Conservation (phyloP, 2,113 vertebrate species). For the Balaeniceps rex region DNA sequence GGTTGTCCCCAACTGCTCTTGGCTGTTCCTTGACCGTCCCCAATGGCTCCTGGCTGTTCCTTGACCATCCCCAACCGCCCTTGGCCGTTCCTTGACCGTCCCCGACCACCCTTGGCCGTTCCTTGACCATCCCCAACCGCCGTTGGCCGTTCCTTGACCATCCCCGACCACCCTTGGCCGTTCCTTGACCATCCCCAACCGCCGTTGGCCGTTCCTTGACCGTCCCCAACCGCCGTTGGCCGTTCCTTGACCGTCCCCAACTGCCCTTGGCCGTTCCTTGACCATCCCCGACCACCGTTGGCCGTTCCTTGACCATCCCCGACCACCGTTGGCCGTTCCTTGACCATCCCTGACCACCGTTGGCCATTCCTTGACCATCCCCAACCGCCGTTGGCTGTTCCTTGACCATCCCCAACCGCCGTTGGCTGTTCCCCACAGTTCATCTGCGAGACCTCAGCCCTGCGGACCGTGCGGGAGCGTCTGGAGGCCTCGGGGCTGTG, state of each 20-base stretch:
- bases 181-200: no score
- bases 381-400: accelerated
- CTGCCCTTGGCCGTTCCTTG: background rate
- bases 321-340: accelerated
- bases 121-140: no score
- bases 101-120: no score
- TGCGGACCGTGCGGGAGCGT: background rate
- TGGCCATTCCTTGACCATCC: background rate
- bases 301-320: accelerated
- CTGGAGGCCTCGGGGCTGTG: background rate
- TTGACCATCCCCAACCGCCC: no score
- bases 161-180: no score
- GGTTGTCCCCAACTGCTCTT: no score
- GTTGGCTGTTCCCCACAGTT: background rate
- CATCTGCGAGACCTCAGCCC: background rate
- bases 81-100: no score
- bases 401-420: background rate
- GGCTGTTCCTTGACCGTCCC: no score
- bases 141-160: no score
- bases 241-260: background rate
- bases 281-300: accelerated
- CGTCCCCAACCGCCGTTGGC: no score
- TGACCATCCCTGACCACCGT: accelerated
- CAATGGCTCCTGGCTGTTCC: accelerated
- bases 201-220: no score